Evolutionary conservation across 2,797 vertebrate genomes (phyloP).

Genomic region (Odontamblyopus lacepedii): DNA sequence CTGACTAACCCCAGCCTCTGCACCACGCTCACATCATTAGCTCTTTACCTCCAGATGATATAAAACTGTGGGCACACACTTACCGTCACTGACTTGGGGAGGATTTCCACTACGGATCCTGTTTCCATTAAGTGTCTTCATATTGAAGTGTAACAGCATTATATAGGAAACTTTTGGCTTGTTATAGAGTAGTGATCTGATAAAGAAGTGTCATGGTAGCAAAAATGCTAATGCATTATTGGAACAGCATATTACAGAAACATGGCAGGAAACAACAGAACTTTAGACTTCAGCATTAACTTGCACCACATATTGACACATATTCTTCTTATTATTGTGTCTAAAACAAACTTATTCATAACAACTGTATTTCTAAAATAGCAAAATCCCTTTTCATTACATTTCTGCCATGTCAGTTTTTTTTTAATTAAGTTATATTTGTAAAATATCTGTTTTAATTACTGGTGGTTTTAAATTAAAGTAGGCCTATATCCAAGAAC

Average conservation of each 20-base stretch:
- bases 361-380: too few species aligned
- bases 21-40: conserved; percentile 23
- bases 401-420: too few species aligned
- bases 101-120: conserved; percentile 38
- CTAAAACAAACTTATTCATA: not conserved
- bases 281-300: not conserved
- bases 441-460: too few species aligned
- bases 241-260: conserved; percentile 28
- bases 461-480: too few species aligned
- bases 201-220: conserved; percentile 25
- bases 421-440: too few species aligned
- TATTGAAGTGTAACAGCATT: conserved; percentile 32
- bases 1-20: conserved; percentile 42
- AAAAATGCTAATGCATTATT: conserved; percentile 35
- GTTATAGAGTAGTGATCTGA: conserved; percentile 26
- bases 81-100: conserved; percentile 21
- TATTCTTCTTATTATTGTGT: not conserved
- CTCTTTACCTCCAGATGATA: conserved; percentile 25
- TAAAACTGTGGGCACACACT: conserved; percentile 28
- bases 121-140: conserved; percentile 23
- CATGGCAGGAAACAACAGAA: not conserved
- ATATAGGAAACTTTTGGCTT: conserved; percentile 16
- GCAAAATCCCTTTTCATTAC: too few species aligned
- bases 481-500: too few species aligned
- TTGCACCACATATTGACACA: not conserved